Evolutionary conservation across 2,113 vertebrate species (phyloP).

Genomic region (Engraulis encrasicolus): DNA sequence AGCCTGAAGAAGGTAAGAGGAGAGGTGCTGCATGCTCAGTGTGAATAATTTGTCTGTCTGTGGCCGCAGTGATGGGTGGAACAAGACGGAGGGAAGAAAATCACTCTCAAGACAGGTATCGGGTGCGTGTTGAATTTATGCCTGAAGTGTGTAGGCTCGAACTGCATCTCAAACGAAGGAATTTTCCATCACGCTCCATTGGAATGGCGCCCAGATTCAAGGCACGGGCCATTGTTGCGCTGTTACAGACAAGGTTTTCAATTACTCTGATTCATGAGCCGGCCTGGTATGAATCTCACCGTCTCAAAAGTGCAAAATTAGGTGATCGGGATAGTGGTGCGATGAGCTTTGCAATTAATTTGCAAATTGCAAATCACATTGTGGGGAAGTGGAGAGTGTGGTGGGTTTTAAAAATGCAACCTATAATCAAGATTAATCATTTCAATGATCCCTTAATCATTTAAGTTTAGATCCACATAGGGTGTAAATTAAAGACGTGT

Average conservation of each 20-base stretch:
- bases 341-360: background rate
- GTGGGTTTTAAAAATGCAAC: background rate
- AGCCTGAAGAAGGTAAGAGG: background rate
- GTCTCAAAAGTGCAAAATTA: background rate
- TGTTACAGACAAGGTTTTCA: slow-evolving; percentile 1
- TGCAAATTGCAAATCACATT: background rate
- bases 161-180: background rate
- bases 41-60: background rate
- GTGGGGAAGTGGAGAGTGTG: background rate
- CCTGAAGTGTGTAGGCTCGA: background rate
- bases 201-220: background rate
- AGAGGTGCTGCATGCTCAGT: background rate
- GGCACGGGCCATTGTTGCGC: background rate
- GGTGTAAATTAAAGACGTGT: background rate
- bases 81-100: background rate
- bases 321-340: background rate
- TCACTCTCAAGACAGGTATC: background rate
- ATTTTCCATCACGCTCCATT: background rate
- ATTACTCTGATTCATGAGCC: background rate
- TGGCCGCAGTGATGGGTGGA: background rate
- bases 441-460: too few species aligned
- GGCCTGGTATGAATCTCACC: background rate
- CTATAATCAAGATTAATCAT: background rate
- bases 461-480: background rate
- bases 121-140: background rate